Evolutionary conservation across 1,140 invertebrate species (phyloP), one percentile per base, ranked within the genome.

Genomic region (Lepidurus arcticus): DNA sequence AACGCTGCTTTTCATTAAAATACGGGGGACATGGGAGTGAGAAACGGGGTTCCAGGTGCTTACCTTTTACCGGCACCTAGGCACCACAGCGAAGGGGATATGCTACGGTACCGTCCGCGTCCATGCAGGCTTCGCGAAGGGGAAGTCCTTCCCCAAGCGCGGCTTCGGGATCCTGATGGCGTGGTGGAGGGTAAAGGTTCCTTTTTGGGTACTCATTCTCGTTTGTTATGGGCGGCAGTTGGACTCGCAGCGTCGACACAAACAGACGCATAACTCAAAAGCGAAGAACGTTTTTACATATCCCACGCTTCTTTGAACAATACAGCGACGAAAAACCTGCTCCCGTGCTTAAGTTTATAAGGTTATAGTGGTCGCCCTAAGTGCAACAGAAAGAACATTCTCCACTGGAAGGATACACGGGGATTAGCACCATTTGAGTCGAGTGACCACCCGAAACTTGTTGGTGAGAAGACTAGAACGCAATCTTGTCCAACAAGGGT

Each of bases 211-310:
- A n/a, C 53, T 65, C 21, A 21, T 13, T 34, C 16, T 65, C 53
- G 16, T 21, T 65, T 65, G 53, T 65, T 65, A 65, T 65, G 53
- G 53, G 53, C 53, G 53, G 53, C 53, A 65, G 53, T 65, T 65
- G 53, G 53, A 65, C 53, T 65, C 21, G n/a, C 53, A 65, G 53
- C 53, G 53, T 65, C 53, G 53, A 9, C 21, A 65, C 53, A 65
- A 65, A 65, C 53, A 65, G 53, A 65, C 53, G 53, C 53, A 21
- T 65, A 65, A 21, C 13, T 65, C 16, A 7, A 7, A 65, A 21
- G 53, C 53, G 16, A 65, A 65, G 53, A 65, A 65, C 16, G 53
- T 16, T 65, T 13, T 65, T 65, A 65, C 53, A 65, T 65, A 65
- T 65, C 21, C 53, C 7, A 21, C 6, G 53, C 53, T 65, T n/a